A percentile compares a stretch with the other conserved stretches of the same genome.
phyloP scores from a whole-genome alignment of 1,140 invertebrate species.

The Trachymyrmex cornetzi region DNA sequence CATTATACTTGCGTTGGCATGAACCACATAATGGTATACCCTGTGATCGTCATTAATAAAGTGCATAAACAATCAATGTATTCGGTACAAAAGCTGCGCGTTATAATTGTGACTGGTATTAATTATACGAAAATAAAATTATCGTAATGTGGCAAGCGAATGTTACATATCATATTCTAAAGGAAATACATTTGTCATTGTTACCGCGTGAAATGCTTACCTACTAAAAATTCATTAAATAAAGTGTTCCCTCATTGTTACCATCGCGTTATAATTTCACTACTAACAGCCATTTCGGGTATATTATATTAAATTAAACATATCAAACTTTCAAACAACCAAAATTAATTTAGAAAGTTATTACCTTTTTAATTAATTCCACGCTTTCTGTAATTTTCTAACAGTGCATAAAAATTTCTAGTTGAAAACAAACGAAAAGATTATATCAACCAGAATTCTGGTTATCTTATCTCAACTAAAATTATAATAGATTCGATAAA shows the following conservation, averaged over 20 bases:
- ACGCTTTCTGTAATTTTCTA: too few species aligned
- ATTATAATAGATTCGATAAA: too few species aligned
- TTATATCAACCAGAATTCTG: too few species aligned
- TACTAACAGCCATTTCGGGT: not conserved
- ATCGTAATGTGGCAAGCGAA: not conserved
- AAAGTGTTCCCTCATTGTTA: not conserved
- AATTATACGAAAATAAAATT: constrained; percentile 9
- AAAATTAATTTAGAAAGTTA: not conserved
- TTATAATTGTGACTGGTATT: not conserved
- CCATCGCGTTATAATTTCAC: not conserved
- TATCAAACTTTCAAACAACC: not conserved
- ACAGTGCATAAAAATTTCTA: too few species aligned
- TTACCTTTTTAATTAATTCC: not conserved
- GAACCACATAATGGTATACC: constrained; percentile 1
- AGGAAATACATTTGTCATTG: not conserved
- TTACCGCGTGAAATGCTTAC: not conserved
- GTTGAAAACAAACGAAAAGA: too few species aligned
- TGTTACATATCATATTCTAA: not conserved
- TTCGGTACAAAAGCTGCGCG: not conserved
- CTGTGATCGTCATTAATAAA: constrained; percentile 39
- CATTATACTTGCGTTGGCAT: constrained; percentile 38
- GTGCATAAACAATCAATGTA: constrained; percentile 27
- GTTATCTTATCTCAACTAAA: too few species aligned
- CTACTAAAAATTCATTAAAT: constrained; percentile 1
- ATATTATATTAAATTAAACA: not conserved